Conservation (phyloP, 2,113 vertebrate species). For the Chlorodrepanis virens region DNA sequence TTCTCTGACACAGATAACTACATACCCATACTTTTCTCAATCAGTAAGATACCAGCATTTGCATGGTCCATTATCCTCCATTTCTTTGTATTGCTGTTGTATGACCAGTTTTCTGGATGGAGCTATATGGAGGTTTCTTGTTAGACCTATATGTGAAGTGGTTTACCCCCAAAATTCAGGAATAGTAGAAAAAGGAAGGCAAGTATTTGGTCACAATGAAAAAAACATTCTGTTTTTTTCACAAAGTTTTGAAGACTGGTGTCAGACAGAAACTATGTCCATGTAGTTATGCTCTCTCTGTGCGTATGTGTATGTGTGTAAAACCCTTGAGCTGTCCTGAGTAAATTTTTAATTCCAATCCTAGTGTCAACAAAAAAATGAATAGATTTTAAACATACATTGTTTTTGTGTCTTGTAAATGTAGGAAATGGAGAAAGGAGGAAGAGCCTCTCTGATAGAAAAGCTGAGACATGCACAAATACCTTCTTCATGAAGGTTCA, state of each 20-base stretch:
- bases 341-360: background rate
- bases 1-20: background rate
- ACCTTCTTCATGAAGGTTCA: background rate
- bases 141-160: background rate
- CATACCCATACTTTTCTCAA: background rate
- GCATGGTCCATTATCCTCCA: background rate
- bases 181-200: background rate
- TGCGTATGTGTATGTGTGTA: background rate
- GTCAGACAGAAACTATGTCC: background rate
- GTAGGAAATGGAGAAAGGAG: background rate
- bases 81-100: background rate
- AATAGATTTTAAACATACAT: fast-evolving
- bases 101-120: background rate
- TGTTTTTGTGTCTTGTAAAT: background rate
- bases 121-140: background rate
- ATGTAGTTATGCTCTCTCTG: too few relatives aligned
- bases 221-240: background rate
- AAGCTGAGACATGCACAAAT: background rate
- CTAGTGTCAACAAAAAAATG: background rate
- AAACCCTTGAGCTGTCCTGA: background rate
- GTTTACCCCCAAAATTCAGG: background rate
- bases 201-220: background rate
- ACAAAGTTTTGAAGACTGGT: background rate
- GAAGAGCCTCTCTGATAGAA: background rate
- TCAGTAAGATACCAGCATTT: background rate